Evolutionary conservation across 2,888 invertebrate genomes (phyloP).

Genomic region (Drosophila seclusa): DNA sequence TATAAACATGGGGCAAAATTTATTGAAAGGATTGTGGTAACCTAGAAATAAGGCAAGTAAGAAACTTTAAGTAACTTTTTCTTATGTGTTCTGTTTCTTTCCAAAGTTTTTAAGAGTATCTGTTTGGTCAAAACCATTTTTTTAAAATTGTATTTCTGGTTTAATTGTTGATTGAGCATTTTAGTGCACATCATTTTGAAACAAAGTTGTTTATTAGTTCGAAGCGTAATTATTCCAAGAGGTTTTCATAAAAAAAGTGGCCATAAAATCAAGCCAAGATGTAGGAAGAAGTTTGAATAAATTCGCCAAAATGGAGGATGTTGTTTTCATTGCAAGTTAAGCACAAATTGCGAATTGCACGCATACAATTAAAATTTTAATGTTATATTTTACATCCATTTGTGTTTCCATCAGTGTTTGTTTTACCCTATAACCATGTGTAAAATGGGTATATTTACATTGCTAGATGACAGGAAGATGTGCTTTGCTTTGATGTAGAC

Average conservation of each 20-base stretch:
- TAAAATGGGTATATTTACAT: neutral
- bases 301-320: neutral
- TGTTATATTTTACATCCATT: neutral
- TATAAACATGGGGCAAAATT: neutral
- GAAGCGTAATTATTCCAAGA: slow-evolving; percentile 1
- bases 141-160: neutral
- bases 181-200: neutral
- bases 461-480: neutral
- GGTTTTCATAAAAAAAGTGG: neutral
- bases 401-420: neutral
- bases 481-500: neutral
- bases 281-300: neutral
- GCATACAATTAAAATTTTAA: slow-evolving; percentile 4
- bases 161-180: neutral
- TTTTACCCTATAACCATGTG: neutral
- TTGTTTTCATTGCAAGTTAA: slow-evolving; percentile 3
- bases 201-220: neutral
- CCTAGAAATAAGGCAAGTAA: neutral
- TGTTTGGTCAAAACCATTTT: neutral
- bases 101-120: neutral
- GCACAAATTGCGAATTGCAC: slow-evolving; percentile 1
- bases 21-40: neutral
- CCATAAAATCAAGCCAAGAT: neutral
- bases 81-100: neutral
- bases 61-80: neutral